phyloP scores from a whole-genome alignment of 1,140 invertebrate genomes.

The Dreissena polymorpha region DNA sequence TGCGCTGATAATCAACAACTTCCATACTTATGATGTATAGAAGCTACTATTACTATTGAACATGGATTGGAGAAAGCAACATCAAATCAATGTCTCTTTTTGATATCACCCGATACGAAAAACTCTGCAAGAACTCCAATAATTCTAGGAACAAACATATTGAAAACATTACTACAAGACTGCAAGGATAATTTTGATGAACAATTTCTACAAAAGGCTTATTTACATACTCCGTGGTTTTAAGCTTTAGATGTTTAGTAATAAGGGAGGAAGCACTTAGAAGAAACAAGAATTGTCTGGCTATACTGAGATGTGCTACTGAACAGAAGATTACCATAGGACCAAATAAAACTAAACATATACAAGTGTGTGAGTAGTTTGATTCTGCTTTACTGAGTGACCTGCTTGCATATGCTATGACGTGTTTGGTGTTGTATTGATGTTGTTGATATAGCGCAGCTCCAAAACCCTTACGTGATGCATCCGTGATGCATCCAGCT shows the following conservation, averaged over 20 bases:
- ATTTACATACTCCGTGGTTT: neutral
- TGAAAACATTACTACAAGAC: neutral
- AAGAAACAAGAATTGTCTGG: neutral
- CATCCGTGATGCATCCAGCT: conserved; percentile 55
- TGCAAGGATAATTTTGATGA: conserved; percentile 1
- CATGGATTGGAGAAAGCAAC: neutral
- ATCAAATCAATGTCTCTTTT: neutral
- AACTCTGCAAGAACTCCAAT: neutral
- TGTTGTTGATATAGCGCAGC: conserved; percentile 64
- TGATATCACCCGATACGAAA: neutral
- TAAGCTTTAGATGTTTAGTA: neutral
- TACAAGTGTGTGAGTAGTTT: conserved; percentile 37
- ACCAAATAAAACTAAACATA: neutral
- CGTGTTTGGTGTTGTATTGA: conserved; percentile 52
- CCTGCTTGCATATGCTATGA: conserved; percentile 59
- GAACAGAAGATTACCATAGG: neutral
- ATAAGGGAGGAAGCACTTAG: neutral
- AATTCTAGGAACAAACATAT: conserved; percentile 14
- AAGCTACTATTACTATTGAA: neutral
- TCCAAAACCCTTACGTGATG: conserved; percentile 60
- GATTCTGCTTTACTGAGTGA: conserved; percentile 46
- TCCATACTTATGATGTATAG: neutral
- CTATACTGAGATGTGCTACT: neutral
- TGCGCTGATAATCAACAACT: neutral
- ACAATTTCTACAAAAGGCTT: conserved; percentile 2